phyloP scores from a whole-genome alignment of 2,797 vertebrate species.

The Dicrostonyx torquatus region DNA sequence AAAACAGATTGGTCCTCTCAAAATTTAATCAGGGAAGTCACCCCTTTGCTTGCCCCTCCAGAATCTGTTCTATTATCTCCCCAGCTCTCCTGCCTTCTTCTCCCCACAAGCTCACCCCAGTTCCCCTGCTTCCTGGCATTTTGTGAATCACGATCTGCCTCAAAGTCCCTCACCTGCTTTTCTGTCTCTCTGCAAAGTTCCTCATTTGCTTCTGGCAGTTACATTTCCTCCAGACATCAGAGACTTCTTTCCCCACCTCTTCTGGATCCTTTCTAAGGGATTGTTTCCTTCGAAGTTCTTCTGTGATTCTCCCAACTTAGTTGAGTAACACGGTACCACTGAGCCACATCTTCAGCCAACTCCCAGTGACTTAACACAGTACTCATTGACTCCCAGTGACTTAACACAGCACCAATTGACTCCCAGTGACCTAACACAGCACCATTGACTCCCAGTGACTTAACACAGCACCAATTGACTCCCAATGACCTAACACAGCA shows the following conservation, averaged over 20 bases:
- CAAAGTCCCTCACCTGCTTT: neutral
- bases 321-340: neutral
- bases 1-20: neutral
- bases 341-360: neutral
- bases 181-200: neutral
- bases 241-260: neutral
- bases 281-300: neutral
- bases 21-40: neutral
- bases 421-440: too few species aligned
- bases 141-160: neutral
- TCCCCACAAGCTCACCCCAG: accelerated
- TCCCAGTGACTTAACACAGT: neutral
- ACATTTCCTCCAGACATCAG: neutral
- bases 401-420: too few species aligned
- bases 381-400: too few species aligned
- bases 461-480: too few species aligned
- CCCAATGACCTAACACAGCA: too few species aligned
- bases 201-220: neutral
- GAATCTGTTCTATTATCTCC: neutral
- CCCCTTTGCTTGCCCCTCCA: neutral
- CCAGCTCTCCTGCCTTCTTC: neutral
- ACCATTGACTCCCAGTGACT: too few species aligned
- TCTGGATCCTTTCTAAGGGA: neutral
- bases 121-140: neutral
- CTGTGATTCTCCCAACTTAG: neutral